phyloP scores from a whole-genome alignment of 2,888 invertebrate species.

The Melanchra persicariae region DNA sequence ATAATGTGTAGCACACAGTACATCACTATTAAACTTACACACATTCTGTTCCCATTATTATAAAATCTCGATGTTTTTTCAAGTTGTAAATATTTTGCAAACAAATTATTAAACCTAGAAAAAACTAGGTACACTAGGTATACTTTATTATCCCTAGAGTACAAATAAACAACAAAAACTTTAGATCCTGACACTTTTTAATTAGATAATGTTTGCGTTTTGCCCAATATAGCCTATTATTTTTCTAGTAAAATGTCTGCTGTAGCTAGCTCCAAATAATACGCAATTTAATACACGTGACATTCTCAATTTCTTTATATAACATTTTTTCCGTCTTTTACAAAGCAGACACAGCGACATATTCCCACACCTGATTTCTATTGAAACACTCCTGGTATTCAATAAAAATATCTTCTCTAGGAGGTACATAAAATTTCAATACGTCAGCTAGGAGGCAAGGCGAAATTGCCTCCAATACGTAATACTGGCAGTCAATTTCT shows the following conservation, averaged over 20 bases:
- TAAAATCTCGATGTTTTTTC: too few relatives aligned
- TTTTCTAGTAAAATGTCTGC: not conserved
- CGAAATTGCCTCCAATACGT: constrained; percentile 86
- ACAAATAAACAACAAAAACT: too few relatives aligned
- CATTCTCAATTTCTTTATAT: not conserved
- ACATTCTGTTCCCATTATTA: too few relatives aligned
- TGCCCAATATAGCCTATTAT: not conserved
- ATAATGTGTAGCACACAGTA: too few relatives aligned
- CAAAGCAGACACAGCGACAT: not conserved
- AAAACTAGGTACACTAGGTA: too few relatives aligned
- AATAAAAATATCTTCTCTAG: constrained; percentile 50
- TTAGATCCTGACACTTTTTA: too few relatives aligned
- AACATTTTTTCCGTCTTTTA: not conserved
- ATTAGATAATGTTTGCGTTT: too few relatives aligned
- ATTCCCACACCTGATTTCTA: not conserved
- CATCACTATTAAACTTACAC: too few relatives aligned
- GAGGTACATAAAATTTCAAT: constrained; percentile 55
- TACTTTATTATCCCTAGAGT: too few relatives aligned
- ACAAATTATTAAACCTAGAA: too few relatives aligned
- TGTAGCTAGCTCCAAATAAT: not conserved
- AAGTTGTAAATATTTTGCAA: too few relatives aligned
- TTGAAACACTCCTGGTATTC: constrained; percentile 15
- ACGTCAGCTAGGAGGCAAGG: constrained; percentile 67
- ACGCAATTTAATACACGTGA: not conserved
- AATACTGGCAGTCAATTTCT: constrained; percentile 84